These are phyloP conservation scores for Cheirogaleus medius DNA, from an alignment of 2,113 vertebrate genomes.

Conservation along the genomic window DNA sequence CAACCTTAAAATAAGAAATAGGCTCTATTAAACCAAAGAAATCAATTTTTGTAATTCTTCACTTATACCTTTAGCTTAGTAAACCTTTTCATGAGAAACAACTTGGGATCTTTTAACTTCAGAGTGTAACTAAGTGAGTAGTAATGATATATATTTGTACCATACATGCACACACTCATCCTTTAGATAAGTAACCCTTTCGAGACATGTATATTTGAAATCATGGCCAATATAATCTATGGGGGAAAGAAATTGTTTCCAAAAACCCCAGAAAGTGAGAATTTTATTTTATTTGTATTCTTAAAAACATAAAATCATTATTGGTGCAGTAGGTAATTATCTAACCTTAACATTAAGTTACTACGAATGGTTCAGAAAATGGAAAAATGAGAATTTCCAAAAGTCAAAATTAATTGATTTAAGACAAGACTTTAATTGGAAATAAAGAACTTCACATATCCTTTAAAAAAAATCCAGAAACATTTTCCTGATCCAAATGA, in stretches of 20 bases:
- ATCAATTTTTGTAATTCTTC: neutral
- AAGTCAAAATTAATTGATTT: neutral
- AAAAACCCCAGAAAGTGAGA: neutral
- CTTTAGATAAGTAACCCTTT: neutral
- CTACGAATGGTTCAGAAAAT: conserved; percentile 18
- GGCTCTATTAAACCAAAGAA: neutral
- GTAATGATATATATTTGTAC: neutral
- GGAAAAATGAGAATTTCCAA: conserved; percentile 21
- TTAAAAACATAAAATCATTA: conserved; percentile 12
- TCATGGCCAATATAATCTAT: neutral
- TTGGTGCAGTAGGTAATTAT: neutral
- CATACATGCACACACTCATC: neutral
- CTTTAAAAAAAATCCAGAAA: conserved; percentile 14
- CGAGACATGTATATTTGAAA: neutral
- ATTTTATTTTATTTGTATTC: neutral
- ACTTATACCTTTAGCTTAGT: neutral
- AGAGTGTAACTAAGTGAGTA: neutral
- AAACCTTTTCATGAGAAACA: conserved; percentile 5
- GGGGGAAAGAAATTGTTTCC: neutral
- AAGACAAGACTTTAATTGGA: neutral
- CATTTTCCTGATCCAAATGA: neutral
- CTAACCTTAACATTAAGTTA: conserved; percentile 5
- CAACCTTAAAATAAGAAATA: neutral
- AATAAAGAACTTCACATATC: neutral
- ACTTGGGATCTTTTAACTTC: neutral